phyloP scores from a whole-genome alignment of 1,140 invertebrate species.

The Philotrypesis tridentata region DNA sequence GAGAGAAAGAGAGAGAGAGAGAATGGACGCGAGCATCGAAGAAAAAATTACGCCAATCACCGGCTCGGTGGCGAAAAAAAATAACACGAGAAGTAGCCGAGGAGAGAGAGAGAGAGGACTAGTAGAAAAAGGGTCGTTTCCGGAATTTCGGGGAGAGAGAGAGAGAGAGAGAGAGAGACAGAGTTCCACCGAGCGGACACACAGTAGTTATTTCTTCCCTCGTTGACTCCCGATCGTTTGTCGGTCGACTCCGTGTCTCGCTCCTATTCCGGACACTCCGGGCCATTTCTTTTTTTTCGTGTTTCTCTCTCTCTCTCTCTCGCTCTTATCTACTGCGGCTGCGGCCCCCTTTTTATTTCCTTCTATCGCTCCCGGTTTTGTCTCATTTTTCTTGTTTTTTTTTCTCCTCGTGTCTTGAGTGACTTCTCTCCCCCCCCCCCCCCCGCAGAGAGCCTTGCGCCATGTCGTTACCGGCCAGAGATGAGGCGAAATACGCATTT shows the following conservation, averaged over 20 bases:
- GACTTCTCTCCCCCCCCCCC: neutral
- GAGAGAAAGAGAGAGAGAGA: no score
- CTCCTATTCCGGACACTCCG: neutral
- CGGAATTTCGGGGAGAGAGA: constrained; percentile 37
- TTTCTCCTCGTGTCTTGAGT: constrained; percentile 5
- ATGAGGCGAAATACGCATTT: neutral
- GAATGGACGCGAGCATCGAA: neutral
- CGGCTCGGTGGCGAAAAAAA: constrained; percentile 6
- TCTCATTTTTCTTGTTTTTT: constrained; percentile 41
- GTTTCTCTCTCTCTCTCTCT: constrained; percentile 14
- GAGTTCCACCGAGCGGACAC: constrained; percentile 30
- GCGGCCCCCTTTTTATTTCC: constrained; percentile 6
- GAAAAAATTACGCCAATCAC: constrained; percentile 48
- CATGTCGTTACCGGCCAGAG: neutral
- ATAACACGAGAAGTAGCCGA: neutral
- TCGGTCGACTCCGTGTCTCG: constrained; percentile 29
- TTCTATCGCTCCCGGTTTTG: constrained; percentile 24
- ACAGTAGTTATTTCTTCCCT: constrained; percentile 49
- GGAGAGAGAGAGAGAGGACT: neutral
- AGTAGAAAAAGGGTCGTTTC: constrained; percentile 50
- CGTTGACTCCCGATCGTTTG: constrained; percentile 50
- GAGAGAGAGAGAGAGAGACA: no score
- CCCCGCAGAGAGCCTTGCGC: no score
- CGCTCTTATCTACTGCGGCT: neutral
- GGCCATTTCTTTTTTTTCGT: constrained; percentile 19